Evolutionary conservation across 1,140 invertebrate species (phyloP).

Genomic region (Calliopsis andreniformis): DNA sequence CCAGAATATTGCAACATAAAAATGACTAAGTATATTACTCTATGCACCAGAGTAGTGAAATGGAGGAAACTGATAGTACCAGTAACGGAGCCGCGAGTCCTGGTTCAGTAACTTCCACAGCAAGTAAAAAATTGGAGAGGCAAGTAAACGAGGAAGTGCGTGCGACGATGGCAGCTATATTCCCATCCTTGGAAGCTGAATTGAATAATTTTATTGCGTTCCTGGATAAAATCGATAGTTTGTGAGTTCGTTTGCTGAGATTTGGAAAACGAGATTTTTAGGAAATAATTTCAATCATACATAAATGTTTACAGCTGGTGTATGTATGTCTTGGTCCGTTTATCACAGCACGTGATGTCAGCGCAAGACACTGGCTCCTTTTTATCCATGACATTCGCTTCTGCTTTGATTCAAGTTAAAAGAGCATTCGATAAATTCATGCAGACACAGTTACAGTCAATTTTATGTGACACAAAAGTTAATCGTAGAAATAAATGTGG

Average conservation of each 20-base stretch:
- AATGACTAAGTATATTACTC: constrained; percentile 13
- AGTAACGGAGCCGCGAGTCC: constrained; percentile 74
- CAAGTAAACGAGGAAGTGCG: constrained; percentile 90
- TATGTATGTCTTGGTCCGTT: constrained; percentile 93
- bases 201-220: constrained; percentile 91
- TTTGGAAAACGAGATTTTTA: neutral
- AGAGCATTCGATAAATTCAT: constrained; percentile 97
- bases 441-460: constrained; percentile 91
- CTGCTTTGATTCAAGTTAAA: constrained; percentile 95
- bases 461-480: constrained; percentile 89
- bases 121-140: constrained; percentile 85
- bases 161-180: constrained; percentile 93
- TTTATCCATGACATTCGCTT: constrained; percentile 94
- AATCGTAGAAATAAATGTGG: constrained; percentile 92
- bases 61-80: constrained; percentile 70
- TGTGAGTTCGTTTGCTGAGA: constrained; percentile 86
- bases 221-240: constrained; percentile 93
- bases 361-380: constrained; percentile 96
- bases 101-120: constrained; percentile 74
- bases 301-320: constrained; percentile 89
- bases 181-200: constrained; percentile 92
- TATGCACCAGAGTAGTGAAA: constrained; percentile 65
- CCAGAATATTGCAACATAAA: neutral
- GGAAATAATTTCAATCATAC: no score
- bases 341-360: constrained; percentile 94